phyloP scores from a whole-genome alignment of 2,888 invertebrate genomes.

The Smittia sp. region DNA sequence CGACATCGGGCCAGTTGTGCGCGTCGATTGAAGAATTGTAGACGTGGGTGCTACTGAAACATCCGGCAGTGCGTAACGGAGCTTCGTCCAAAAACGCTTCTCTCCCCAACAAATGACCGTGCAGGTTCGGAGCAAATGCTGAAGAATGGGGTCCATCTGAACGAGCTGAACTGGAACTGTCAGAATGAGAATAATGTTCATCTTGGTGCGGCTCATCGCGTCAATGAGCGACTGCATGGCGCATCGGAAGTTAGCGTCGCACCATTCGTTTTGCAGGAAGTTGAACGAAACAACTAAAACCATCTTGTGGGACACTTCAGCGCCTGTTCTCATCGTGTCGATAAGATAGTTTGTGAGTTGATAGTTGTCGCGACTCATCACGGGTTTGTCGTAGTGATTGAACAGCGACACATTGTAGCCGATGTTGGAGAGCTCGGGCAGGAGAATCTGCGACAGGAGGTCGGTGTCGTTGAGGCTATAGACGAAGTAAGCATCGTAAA shows the following conservation, averaged over 20 bases:
- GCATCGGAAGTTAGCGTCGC: constrained; percentile 74
- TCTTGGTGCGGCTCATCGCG: constrained; percentile 52
- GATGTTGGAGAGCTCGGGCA: constrained; percentile 69
- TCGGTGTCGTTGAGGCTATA: constrained; percentile 79
- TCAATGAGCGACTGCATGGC: constrained; percentile 72
- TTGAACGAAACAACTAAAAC: constrained; percentile 76
- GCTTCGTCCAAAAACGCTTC: constrained; percentile 85
- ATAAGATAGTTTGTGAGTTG: constrained; percentile 50
- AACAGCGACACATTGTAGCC: constrained; percentile 64
- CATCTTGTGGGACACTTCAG: constrained; percentile 67
- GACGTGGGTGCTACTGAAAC: constrained; percentile 69
- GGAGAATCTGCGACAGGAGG: constrained; percentile 67
- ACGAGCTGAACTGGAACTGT: constrained; percentile 67
- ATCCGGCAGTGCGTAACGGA: constrained; percentile 80
- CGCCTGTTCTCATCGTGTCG: constrained; percentile 54
- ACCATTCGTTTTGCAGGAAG: constrained; percentile 82
- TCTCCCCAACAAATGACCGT: constrained; percentile 75
- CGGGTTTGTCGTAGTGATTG: constrained; percentile 59
- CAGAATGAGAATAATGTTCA: constrained; percentile 60
- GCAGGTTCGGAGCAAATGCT: constrained; percentile 68
- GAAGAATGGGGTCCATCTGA: constrained; percentile 72
- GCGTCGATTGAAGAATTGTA: constrained; percentile 41
- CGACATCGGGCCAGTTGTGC: constrained; percentile 17
- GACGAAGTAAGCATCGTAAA: constrained; percentile 84
- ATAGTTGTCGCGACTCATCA: constrained; percentile 43